Base-by-base conservation (phyloP, 1,140 invertebrate genomes). In the Zaprionus lachaisei region DNA sequence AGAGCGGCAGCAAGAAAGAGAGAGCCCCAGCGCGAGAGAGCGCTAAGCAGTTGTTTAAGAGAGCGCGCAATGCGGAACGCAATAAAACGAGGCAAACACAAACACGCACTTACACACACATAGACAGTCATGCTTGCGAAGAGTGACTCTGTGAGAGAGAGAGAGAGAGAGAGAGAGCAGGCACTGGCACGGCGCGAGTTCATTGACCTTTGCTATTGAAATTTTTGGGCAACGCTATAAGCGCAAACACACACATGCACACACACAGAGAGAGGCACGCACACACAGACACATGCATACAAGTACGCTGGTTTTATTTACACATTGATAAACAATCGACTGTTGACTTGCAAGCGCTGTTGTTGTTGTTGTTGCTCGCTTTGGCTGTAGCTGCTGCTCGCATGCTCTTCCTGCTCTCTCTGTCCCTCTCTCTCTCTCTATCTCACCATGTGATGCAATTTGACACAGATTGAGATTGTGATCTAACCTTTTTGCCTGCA, bases 141-240 rank as follows among this genome's bases (percentile, higher is more conserved):
- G 54, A 47, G 64, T 37, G 24, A 56, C 34, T 28, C n/a, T 14
- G 63, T 28, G 67, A 12, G 61, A 17, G 58, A 37, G 51, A 56
- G 67, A 47, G 67, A 12, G 60, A 17, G 58, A 37, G 51, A 56
- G 67, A 22, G 61, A 67, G 44, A 74, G 71, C 47, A 57, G 60
- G 64, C 72, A 69, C 44, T 74, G 68, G 64, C 67, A 63, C 64
- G 67, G 11, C 44, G 65, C 60, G 73, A 92, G 91, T 92, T 92
- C 91, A 91, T 87, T 81, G 84, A 92, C 89, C 91, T 92, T 92
- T 92, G 91, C 91, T 92, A 92, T 92, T 92, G 91, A 92, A 92
- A 92, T 91, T 92, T 90, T 92, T 90, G 87, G 89, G 89, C 72
- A 91, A 81, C 75, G 76, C 75, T 65, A 77, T 72, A 70, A 56